These are phyloP conservation scores for Myoxocephalus aenaeus DNA, from an alignment of 2,797 vertebrate genomes.

Conservation along the genomic window DNA sequence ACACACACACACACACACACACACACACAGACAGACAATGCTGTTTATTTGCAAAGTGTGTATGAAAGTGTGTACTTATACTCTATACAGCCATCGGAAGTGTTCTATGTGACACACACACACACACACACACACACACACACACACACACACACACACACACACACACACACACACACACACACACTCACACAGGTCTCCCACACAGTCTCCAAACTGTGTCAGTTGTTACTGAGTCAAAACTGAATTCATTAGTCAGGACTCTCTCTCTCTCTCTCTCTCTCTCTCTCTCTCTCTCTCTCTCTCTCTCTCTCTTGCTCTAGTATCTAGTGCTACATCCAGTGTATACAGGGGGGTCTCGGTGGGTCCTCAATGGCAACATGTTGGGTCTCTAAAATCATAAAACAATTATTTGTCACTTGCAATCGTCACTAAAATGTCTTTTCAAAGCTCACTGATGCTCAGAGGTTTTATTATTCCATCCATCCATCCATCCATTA, in stretches of 20 bases:
- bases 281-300: slow-evolving; percentile 9
- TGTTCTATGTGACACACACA: slow-evolving; percentile 36
- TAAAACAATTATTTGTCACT: background rate
- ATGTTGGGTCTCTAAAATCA: background rate
- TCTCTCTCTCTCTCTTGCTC: background rate
- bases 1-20: slow-evolving; percentile 16
- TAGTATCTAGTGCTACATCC: slow-evolving; percentile 3
- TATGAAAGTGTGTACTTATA: slow-evolving; percentile 66
- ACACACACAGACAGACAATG: slow-evolving; percentile 8
- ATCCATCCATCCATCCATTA: too few species aligned
- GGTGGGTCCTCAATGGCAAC: background rate
- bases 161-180: background rate
- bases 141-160: slow-evolving; percentile 43
- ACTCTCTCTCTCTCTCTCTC: slow-evolving; percentile 27
- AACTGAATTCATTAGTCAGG: slow-evolving; percentile 71
- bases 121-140: slow-evolving; percentile 33
- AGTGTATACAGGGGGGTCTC: too few species aligned
- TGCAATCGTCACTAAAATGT: background rate
- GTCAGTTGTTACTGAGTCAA: slow-evolving; percentile 71
- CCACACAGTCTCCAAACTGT: slow-evolving; percentile 70
- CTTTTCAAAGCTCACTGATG: too few species aligned
- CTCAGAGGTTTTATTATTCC: too few species aligned
- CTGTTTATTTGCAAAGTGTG: slow-evolving; percentile 74
- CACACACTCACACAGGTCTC: slow-evolving; percentile 34
- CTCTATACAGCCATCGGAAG: slow-evolving; percentile 50